Percentiles rank a stretch among this genome's conserved stretches.
Evolutionary conservation across 2,113 vertebrate genomes (phyloP).

Genomic region (Mionectes macconnelli): DNA sequence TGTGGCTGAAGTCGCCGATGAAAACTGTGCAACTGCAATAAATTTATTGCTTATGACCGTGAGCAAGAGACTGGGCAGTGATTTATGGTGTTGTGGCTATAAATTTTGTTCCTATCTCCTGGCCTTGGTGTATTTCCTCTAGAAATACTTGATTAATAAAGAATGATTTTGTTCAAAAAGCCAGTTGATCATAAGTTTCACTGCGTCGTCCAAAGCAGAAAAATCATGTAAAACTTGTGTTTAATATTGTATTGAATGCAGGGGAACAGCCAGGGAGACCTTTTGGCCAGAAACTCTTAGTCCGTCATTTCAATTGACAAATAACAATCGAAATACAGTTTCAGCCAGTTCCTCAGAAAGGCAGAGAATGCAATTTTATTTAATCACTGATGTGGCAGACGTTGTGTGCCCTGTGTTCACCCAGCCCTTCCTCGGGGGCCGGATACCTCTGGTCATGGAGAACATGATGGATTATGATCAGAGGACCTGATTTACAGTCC

Average conservation of each 20-base stretch:
- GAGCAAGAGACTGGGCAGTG: background rate
- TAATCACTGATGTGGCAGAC: background rate
- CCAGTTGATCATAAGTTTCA: background rate
- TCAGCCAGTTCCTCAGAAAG: background rate
- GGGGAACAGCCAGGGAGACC: background rate
- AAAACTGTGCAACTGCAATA: background rate
- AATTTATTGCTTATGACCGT: constrained; percentile 1
- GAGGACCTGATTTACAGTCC: background rate
- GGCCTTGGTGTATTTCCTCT: background rate
- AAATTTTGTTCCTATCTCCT: constrained; percentile 26
- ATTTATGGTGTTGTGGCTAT: background rate
- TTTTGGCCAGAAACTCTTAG: background rate
- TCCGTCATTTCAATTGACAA: background rate
- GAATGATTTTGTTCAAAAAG: background rate
- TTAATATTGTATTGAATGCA: background rate
- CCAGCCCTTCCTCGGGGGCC: background rate
- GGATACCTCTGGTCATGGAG: background rate
- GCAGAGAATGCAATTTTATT: background rate
- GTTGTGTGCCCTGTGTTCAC: background rate
- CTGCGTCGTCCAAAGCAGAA: background rate
- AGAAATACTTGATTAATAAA: constrained; percentile 17
- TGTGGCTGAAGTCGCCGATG: background rate
- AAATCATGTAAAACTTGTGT: background rate
- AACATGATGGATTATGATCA: background rate
- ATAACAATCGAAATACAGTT: background rate